Evolutionary conservation across 2,113 vertebrate species (phyloP), one percentile per base, ranked within the genome.

Genomic region (Ibidorhyncha struthersii): DNA sequence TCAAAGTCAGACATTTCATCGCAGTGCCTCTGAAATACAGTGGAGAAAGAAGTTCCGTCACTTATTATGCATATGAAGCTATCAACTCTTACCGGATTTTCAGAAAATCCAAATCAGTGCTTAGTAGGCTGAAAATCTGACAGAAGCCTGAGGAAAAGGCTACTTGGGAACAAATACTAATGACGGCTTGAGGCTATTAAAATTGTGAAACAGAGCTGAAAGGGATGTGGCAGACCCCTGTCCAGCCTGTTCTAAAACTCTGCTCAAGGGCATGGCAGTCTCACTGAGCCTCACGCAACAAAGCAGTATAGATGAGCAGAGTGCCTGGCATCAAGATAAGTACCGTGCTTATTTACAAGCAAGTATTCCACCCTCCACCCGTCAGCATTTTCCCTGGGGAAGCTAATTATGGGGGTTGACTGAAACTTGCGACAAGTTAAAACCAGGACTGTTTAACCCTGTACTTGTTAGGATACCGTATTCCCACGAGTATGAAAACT

Each of bases 51-150:
- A 69, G 13, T 17, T 82, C 1, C 40, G 34, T 79, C 80, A 43
- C 56, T 45, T 16, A 7, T 7, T 27, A 5, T 1, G 9, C 32
- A 12, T 0, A 1, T 3, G 8, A 20, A 84, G 36, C 2, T 2
- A 52, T 10, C 50, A 69, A 2, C 32, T 76, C 14, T 41, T 7
- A 1, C 38, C 14, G 5, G 1, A 45, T 50, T 43, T 40, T 22
- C 6, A 19, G 6, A 76, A 71, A 49, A 7, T 11, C 27, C 30
- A 36, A 10, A 40, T 14, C 27, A 32, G 1, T 14, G 52, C 56
- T 26, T 25, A 89, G 25, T 6, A 74, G 34, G 58, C 27, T 53
- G 50, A 83, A 76, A 87, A 72, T 19, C 58, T 82, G 62, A 52
- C 15, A 52, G 25, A 79, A 82, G 32, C 41, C 43, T 16, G 14